phyloP scores from a whole-genome alignment of 2,888 invertebrate species.

The Elegia similella region DNA sequence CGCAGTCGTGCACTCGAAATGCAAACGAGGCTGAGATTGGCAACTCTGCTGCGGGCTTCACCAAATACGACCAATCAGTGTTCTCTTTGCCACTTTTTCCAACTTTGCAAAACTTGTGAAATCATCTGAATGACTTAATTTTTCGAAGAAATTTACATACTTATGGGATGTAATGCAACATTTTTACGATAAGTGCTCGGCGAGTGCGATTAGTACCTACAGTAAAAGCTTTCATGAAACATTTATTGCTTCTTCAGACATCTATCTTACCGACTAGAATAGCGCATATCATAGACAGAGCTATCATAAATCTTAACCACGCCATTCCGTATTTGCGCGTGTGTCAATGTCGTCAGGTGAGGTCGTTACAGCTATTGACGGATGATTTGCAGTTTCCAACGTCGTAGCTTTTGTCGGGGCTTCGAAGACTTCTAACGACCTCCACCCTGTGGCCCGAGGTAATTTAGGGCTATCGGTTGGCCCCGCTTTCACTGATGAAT shows the following conservation, averaged over 20 bases:
- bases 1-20: slow-evolving; percentile 51
- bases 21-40: slow-evolving; percentile 61
- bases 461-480: slow-evolving; percentile 65
- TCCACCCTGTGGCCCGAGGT: slow-evolving; percentile 48
- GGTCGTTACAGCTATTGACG: slow-evolving; percentile 51
- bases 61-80: slow-evolving; percentile 33
- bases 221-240: not conserved
- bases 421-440: slow-evolving; percentile 43
- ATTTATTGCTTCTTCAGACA: not conserved
- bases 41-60: slow-evolving; percentile 43
- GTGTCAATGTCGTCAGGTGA: slow-evolving; percentile 53
- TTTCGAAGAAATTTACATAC: not conserved
- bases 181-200: not conserved
- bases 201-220: too few relatives aligned
- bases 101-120: slow-evolving; percentile 16
- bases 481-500: slow-evolving; percentile 69
- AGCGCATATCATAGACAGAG: slow-evolving; percentile 30
- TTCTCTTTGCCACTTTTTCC: slow-evolving; percentile 22
- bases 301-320: slow-evolving; percentile 40
- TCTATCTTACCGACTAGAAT: slow-evolving; percentile 23
- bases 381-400: slow-evolving; percentile 58
- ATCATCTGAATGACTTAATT: not conserved
- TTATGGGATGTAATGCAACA: not conserved
- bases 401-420: slow-evolving; percentile 40
- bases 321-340: slow-evolving; percentile 44